Conservation (phyloP, 2,888 invertebrate genomes). For the Crocallis elinguaria region DNA sequence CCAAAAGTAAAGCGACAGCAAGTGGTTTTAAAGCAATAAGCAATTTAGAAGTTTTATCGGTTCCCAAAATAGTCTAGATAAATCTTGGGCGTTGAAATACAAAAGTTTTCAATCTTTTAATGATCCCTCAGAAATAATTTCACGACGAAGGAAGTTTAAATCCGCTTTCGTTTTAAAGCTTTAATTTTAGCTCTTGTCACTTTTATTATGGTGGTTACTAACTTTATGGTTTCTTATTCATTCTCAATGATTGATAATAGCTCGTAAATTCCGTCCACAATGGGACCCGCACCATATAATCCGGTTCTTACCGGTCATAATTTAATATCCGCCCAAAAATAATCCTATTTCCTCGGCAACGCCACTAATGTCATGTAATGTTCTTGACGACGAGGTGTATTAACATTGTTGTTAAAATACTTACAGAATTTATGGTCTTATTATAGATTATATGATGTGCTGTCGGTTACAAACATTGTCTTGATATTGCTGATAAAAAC, state of each 20-base stretch:
- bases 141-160: neutral
- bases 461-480: slow-evolving; percentile 16
- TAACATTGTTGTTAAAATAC: neutral
- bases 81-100: neutral
- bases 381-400: slow-evolving; percentile 52
- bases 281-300: slow-evolving; percentile 70
- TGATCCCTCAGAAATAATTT: neutral
- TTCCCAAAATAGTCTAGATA: neutral
- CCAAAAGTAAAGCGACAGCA: too few relatives aligned
- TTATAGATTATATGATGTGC: neutral
- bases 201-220: slow-evolving; percentile 2
- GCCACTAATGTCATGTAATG: slow-evolving; percentile 46
- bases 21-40: too few relatives aligned
- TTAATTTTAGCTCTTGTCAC: neutral
- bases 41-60: too few relatives aligned
- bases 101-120: neutral
- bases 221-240: slow-evolving; percentile 25
- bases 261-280: slow-evolving; percentile 60
- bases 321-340: slow-evolving; percentile 82
- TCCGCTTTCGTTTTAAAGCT: neutral
- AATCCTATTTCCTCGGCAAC: slow-evolving; percentile 74
- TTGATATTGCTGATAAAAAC: slow-evolving; percentile 28
- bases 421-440: neutral
- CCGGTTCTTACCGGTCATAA: slow-evolving; percentile 73
- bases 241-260: slow-evolving; percentile 48